Percentiles rank a stretch among this genome's conserved stretches.
These are phyloP conservation scores for Tyrophagus putrescentiae DNA, from an alignment of 1,140 invertebrate species.

Conservation along the genomic window DNA sequence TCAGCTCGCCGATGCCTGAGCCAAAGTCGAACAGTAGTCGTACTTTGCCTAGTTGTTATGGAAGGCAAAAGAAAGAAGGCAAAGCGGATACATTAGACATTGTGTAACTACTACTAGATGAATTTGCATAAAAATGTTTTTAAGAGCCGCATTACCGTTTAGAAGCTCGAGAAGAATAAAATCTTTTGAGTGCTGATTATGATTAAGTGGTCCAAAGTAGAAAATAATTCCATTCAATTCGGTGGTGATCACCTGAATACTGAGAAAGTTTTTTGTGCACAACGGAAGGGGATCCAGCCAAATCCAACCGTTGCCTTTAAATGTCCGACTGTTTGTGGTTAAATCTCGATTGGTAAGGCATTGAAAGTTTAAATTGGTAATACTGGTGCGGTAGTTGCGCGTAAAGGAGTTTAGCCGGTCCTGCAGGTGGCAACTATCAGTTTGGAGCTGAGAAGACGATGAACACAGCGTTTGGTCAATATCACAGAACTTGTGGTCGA, in stretches of 20 bases:
- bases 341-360: neutral
- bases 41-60: slow-evolving; percentile 6
- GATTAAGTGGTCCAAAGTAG: slow-evolving; percentile 88
- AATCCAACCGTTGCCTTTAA: slow-evolving; percentile 78
- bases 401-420: neutral
- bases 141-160: slow-evolving; percentile 47
- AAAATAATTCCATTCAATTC: slow-evolving; percentile 74
- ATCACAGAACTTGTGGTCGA: neutral
- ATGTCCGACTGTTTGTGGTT: slow-evolving; percentile 51
- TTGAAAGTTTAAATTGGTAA: slow-evolving; percentile 12
- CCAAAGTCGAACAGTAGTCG: slow-evolving; percentile 81
- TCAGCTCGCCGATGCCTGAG: slow-evolving; percentile 71
- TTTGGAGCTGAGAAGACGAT: neutral
- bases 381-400: neutral
- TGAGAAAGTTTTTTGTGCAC: slow-evolving; percentile 84
- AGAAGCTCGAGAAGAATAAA: slow-evolving; percentile 85
- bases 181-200: slow-evolving; percentile 47
- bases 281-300: slow-evolving; percentile 89
- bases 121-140: neutral
- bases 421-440: neutral
- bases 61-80: neutral
- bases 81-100: neutral
- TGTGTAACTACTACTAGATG: too few relatives aligned
- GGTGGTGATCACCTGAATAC: slow-evolving; percentile 81
- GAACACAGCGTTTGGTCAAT: slow-evolving; percentile 7